Evolutionary conservation across 1,140 invertebrate genomes (phyloP), one percentile per base, ranked within the genome.

Genomic region (Drosophila kurseongensis): DNA sequence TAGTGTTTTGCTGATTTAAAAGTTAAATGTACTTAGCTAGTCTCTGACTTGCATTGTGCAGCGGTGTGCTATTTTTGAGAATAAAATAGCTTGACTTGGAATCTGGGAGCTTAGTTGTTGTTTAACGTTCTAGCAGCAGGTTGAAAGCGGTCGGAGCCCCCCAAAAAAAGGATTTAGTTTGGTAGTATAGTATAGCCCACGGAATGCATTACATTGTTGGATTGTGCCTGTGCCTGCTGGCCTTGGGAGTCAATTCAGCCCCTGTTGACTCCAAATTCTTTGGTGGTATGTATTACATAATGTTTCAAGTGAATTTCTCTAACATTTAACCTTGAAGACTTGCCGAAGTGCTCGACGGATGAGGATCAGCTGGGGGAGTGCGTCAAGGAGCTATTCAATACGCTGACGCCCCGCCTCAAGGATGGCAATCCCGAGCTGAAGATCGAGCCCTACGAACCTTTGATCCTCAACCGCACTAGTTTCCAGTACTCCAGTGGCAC

Each of bases 371-470:
- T 81, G 16, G 74, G 75, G 8, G 91, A 91, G 0, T 92, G 91
- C 29, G 48, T 92, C 29, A 89, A 77, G 60, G 35, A 71, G 6
- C 71, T 85, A 5, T 67, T 92, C 0, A 84, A 91, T 29, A 44
- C 54, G 4, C 5, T 89, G 4, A 75, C 72, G 36, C 80, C 84
- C 8, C 76, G 84, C 1, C 38, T 89, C 0, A 65, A 75, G 18
- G 47, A 78, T n/a, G 91, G 91, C 13, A 73, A 75, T 29, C 59
- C 76, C 4, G 62, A 75, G 1, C 32, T 91, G 6, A 77, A 84
- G 8, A 81, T 92, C 42, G 80, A 80, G 0, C 56, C 90, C 8
- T 79, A 92, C n/a, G 92, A 92, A 52, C 92, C 92, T 0, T 76
- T 91, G 18, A 5, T 40, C 0, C 62, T 92, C 1, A 80, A 91